Evolutionary conservation across 2,888 invertebrate genomes (phyloP).

Genomic region (Aelia acuminata): DNA sequence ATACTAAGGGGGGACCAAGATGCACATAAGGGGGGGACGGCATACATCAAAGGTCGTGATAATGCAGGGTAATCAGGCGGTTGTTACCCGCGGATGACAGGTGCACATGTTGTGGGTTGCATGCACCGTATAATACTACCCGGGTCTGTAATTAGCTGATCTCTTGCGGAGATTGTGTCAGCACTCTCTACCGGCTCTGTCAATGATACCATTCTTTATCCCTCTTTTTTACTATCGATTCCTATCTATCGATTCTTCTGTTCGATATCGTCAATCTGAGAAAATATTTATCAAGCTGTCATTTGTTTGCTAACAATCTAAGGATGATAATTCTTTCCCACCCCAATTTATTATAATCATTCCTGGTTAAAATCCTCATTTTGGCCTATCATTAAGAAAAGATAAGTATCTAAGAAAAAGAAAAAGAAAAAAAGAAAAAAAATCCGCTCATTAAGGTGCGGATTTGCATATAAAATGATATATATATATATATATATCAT

Average conservation of each 20-base stretch:
- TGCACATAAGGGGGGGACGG: not conserved
- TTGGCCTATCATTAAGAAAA: too few relatives aligned
- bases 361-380: not conserved
- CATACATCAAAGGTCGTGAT: not conserved
- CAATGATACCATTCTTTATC: not conserved
- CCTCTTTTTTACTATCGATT: not conserved
- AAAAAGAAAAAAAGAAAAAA: too few relatives aligned
- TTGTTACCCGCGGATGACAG: not conserved
- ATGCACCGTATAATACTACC: not conserved
- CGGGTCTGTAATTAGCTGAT: not conserved
- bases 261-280: not conserved
- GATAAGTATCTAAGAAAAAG: too few relatives aligned
- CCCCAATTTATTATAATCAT: not conserved
- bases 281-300: not conserved
- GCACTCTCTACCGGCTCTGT: not conserved
- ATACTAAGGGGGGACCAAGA: not conserved
- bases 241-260: not conserved
- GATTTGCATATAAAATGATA: too few relatives aligned
- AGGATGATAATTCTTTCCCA: not conserved
- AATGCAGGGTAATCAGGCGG: not conserved
- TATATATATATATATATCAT: too few relatives aligned
- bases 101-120: constrained; percentile 39
- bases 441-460: too few relatives aligned
- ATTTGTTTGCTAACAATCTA: not conserved
- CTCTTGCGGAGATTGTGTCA: constrained; percentile 6